Evolutionary conservation across 2,113 vertebrate species (phyloP).

Genomic region (Formicarius rufipectus): DNA sequence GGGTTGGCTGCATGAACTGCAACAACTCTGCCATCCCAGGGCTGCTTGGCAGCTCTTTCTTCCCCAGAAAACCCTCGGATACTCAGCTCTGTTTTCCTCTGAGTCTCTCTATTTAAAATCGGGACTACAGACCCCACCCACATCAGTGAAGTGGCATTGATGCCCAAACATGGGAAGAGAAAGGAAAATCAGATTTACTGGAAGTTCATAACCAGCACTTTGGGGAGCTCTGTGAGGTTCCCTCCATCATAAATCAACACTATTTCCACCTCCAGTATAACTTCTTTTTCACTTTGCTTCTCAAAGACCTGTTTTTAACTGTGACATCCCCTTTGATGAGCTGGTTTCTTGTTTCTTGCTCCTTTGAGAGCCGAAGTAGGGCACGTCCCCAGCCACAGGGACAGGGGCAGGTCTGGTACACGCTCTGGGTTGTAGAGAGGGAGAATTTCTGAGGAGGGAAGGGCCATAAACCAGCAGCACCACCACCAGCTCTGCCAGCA

Average conservation of each 20-base stretch:
- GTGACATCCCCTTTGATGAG: neutral
- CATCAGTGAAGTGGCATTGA: neutral
- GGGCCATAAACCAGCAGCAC: neutral
- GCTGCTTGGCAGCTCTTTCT: neutral
- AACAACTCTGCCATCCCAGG: neutral
- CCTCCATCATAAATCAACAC: neutral
- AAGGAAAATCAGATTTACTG: neutral
- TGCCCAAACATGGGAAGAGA: neutral
- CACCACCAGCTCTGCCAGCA: neutral
- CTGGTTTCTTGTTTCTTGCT: neutral
- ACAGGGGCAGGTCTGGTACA: neutral
- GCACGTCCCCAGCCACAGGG: neutral
- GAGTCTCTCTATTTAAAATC: neutral
- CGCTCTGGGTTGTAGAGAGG: neutral
- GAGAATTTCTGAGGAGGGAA: neutral
- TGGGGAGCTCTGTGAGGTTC: neutral
- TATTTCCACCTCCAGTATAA: neutral
- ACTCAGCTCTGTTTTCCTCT: neutral
- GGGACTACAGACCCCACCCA: neutral
- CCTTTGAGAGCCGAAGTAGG: neutral
- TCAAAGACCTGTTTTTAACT: neutral
- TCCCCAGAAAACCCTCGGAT: neutral
- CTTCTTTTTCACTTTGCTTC: neutral
- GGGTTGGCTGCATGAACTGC: neutral
- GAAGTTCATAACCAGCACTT: neutral